Evolutionary conservation across 1,140 invertebrate genomes (phyloP), one percentile per base, ranked within the genome.

Genomic region (Temnothorax nylanderi): DNA sequence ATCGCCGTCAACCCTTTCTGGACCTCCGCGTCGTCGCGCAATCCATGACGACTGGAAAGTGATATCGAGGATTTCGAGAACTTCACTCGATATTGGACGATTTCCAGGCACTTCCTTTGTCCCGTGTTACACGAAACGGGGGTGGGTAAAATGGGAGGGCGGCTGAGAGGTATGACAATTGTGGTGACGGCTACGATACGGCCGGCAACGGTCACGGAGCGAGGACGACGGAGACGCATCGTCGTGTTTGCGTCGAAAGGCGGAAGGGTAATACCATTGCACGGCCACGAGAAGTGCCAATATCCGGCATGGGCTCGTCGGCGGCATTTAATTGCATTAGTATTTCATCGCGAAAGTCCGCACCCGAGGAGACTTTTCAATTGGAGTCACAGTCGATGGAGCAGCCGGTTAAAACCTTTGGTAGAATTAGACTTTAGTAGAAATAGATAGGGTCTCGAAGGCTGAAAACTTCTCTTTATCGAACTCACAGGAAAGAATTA

Each of bases 261-360:
- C 82, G 87, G 89, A 85, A 91, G 86, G 91, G 89, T 94, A 94
- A 94, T 94, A 91, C 92, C 93, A 94, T 94, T 94, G 92, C 92
- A 92, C 71, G 89, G 87, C 76, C 89, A 7, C 18, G 92, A 94
- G 91, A 87, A 94, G 93, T 94, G 93, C 93, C 93, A 94, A 94
- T 94, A 94, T 94, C 93, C 91, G 91, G 88, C 90, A 81, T 87
- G 87, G 88, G 88, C 93, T 93, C 92, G 93, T 93, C 90, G 91
- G 91, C 89, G 87, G 88, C 87, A 87, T 94, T 94, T 94, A 94
- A 94, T 94, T 94, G 93, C 93, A 85, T 94, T 94, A 94, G 92
- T 94, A 94, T 93, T 94, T 94, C 91, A 94, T 94, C 88, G 89
- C 86, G 60, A 78, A 56, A 87, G 62, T 88, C 60, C 54, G 54